Conservation (phyloP, 2,888 invertebrate genomes). For the Ctena decussata region DNA sequence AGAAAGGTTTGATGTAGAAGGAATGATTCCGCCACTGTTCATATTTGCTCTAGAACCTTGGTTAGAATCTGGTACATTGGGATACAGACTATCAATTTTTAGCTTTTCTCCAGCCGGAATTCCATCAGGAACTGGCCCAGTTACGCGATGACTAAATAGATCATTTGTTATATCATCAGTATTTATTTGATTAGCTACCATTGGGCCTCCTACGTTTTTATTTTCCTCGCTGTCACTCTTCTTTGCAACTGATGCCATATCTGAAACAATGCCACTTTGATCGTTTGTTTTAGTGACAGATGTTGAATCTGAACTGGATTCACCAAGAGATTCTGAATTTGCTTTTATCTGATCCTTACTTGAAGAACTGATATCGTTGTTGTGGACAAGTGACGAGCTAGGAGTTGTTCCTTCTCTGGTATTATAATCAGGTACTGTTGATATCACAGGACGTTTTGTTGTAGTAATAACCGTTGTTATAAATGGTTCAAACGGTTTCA, state of each 20-base stretch:
- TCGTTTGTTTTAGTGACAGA: not conserved
- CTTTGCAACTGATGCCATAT: not conserved
- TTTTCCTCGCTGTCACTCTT: not conserved
- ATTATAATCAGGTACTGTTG: not conserved
- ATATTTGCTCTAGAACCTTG: not conserved
- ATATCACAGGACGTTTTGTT: not conserved
- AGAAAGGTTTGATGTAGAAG: not conserved
- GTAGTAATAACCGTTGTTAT: not conserved
- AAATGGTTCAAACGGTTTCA: not conserved
- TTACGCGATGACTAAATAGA: not conserved
- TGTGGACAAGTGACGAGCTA: no score
- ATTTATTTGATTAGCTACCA: not conserved
- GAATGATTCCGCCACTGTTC: not conserved
- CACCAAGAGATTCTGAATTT: not conserved
- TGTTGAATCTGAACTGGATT: not conserved
- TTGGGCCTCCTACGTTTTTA: not conserved
- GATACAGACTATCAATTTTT: conserved; percentile 1
- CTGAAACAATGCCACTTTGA: not conserved
- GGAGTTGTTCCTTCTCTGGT: not conserved
- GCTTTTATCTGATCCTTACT: not conserved
- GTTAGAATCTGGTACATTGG: not conserved
- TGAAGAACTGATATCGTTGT: not conserved
- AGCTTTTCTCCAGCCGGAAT: not conserved
- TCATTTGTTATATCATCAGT: not conserved
- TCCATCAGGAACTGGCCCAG: not conserved